phyloP scores from a whole-genome alignment of 2,113 vertebrate genomes.

The Chaetops frenatus region DNA sequence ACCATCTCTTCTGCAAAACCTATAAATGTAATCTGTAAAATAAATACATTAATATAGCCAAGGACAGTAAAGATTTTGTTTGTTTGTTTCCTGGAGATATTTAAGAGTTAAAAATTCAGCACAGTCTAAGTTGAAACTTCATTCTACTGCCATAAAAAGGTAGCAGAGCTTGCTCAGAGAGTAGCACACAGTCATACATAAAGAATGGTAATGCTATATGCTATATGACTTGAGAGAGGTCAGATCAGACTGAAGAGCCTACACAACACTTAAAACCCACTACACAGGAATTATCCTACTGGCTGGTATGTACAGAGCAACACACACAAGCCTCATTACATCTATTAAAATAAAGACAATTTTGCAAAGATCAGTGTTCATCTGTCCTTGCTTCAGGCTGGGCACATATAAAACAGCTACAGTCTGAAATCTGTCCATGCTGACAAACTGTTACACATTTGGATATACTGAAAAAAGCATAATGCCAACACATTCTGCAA shows the following conservation, averaged over 20 bases:
- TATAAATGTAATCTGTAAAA: constrained; percentile 86
- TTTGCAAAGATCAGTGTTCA: neutral
- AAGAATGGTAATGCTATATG: neutral
- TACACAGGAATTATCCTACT: neutral
- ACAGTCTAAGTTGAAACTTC: neutral
- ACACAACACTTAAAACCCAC: neutral
- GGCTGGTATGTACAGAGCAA: neutral
- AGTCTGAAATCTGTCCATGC: neutral
- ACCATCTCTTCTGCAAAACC: constrained; percentile 81
- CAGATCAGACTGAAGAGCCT: neutral
- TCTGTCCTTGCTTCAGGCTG: neutral
- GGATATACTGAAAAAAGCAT: neutral
- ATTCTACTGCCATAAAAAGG: neutral
- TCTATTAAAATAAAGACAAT: neutral
- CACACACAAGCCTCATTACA: neutral
- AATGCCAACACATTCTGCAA: neutral
- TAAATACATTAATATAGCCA: neutral
- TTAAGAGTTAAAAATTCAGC: neutral
- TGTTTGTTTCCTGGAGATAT: neutral
- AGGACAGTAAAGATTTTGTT: neutral
- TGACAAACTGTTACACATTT: neutral
- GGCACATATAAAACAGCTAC: neutral
- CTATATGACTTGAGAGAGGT: neutral
- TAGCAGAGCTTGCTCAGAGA: neutral
- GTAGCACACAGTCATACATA: neutral